Base-by-base conservation (phyloP, 2,888 invertebrate genomes). In the Lottia scabra region DNA sequence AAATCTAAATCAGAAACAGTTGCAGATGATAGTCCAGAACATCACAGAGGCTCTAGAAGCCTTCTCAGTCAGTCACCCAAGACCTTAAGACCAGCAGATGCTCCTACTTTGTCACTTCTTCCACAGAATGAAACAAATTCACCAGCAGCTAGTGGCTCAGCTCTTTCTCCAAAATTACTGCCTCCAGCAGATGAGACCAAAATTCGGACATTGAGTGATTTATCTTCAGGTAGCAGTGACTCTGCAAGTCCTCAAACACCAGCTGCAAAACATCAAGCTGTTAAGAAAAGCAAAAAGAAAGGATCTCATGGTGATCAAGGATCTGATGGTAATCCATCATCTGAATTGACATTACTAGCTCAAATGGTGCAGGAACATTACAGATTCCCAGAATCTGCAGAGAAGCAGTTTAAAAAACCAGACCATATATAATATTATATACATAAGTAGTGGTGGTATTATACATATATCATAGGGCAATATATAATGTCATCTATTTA, bases 281-380 rank as follows among this genome's bases (percentile, higher is more conserved):
- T 5, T 64, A 70, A 63, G 75, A 72, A 72, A 73, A 67, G 44
- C 45, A 63, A 63, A 68, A 70, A 1, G 45, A 78, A 79, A n/a
- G 74, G 73, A 46, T 65, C 68, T 13, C 30, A 30, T 23, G 79
- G 74, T 30, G 72, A 68, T n/a, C 77, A 76, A 19, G 74, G 67
- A 44, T 71, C 79, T 63, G 77, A 74, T 23, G 71, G 74, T 13
- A 78, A 79, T 68, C 74, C 71, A 19, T 71, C 74, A 43, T 65
- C 72, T 19, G 84, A 84, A 72, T 80, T 87, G 16, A 84, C 84
- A 27, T 81, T 82, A 67, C 75, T 87, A 26, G 86, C 86, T 10
- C 84, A 87, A 76, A 84, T 85, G 75, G 86, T 87, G 12, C 84
- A 84, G 71, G 80, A 83, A 62, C 86, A 85, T 71, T 87, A 85